These are phyloP conservation scores for Poeciliopsis presidionis DNA, from an alignment of 2,797 vertebrate genomes.

Conservation along the genomic window DNA sequence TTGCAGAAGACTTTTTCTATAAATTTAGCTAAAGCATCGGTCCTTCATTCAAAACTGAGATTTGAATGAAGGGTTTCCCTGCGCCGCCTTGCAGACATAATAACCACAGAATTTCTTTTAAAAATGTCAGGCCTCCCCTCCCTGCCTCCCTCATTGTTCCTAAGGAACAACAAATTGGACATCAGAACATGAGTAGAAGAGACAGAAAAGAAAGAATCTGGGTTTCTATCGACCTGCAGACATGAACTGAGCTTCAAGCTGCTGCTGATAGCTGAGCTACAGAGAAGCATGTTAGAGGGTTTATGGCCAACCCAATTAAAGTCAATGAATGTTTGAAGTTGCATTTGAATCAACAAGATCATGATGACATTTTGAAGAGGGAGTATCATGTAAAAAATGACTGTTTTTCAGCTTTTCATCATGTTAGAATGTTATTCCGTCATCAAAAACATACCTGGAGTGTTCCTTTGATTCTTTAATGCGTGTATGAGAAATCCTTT, in stretches of 20 bases:
- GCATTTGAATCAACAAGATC: background rate
- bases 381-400: too few species aligned
- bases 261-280: conserved; percentile 14
- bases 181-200: conserved; percentile 36
- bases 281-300: conserved; percentile 6
- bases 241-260: conserved; percentile 22
- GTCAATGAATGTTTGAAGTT: background rate
- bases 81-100: too few species aligned
- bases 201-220: conserved; percentile 54
- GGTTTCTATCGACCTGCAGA: conserved; percentile 32
- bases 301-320: conserved; percentile 10
- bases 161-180: conserved; percentile 65
- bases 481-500: too few species aligned
- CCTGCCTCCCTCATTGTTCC: conserved; percentile 35
- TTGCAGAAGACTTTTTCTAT: background rate
- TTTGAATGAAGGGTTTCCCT: too few species aligned
- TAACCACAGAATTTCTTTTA: conserved; percentile 8
- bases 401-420: background rate
- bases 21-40: background rate
- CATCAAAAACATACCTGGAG: too few species aligned
- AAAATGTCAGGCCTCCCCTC: conserved; percentile 44
- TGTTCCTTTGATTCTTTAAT: too few species aligned
- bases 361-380: background rate
- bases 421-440: too few species aligned
- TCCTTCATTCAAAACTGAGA: conserved; percentile 50